Conservation (phyloP, 2,797 vertebrate species). For the Eospalax fontanierii region DNA sequence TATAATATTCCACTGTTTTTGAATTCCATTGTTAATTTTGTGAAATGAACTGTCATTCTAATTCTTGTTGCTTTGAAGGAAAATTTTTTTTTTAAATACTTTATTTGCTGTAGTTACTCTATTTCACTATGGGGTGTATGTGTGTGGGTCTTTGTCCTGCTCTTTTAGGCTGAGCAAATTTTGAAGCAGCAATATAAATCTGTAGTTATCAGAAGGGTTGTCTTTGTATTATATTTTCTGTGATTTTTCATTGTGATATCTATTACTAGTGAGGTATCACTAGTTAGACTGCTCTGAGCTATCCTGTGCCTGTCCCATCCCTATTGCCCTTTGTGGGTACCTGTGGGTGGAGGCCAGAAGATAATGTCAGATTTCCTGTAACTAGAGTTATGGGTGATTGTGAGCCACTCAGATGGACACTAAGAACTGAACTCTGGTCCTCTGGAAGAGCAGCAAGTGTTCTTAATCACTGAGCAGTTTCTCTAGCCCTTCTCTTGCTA, state of each 20-base stretch:
- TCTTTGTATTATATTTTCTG: not conserved
- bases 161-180: not conserved
- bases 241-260: not conserved
- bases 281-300: not conserved
- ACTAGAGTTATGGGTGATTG: no score
- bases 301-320: not conserved
- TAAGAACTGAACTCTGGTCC: no score
- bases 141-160: constrained; percentile 20
- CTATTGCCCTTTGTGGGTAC: not conserved
- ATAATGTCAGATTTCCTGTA: no score
- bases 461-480: no score
- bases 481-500: no score
- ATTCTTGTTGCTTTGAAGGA: not conserved
- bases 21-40: not conserved
- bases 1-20: not conserved
- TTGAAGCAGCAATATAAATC: not conserved
- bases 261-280: not conserved
- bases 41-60: not conserved
- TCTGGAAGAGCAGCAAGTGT: no score
- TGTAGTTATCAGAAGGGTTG: not conserved
- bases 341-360: no score
- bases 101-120: constrained; percentile 15
- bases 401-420: no score
- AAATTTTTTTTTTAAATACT: not conserved
- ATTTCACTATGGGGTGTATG: not conserved